phyloP scores from a whole-genome alignment of 1,140 invertebrate species.

The Cylas formicarius region DNA sequence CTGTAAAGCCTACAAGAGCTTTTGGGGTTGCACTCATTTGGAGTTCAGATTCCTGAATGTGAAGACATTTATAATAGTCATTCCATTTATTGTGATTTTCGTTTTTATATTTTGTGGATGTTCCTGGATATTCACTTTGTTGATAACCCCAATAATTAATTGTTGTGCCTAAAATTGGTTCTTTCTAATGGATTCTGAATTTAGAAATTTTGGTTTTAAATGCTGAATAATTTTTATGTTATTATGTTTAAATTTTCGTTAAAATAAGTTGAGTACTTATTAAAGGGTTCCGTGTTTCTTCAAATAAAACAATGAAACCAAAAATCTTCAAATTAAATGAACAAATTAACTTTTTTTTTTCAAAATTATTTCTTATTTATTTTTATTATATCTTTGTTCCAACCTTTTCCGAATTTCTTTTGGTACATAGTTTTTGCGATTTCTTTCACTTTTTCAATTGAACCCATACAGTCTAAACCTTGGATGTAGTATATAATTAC shows the following conservation, averaged over 20 bases:
- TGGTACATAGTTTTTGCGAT: constrained; percentile 37
- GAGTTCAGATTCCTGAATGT: constrained; percentile 32
- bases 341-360: no score
- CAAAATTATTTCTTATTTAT: no score
- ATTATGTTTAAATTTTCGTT: no score
- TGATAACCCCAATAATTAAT: constrained; percentile 38
- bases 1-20: constrained; percentile 42
- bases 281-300: no score
- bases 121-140: constrained; percentile 44
- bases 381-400: no score
- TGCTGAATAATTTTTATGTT: no score
- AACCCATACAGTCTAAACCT: no score
- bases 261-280: no score
- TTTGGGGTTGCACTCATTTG: constrained; percentile 38
- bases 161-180: constrained; percentile 27
- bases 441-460: constrained; percentile 31
- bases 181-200: neutral
- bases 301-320: no score
- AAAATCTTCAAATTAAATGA: no score
- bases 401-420: constrained; percentile 31
- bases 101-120: constrained; percentile 36
- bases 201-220: no score
- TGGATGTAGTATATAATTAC: no score
- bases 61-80: constrained; percentile 47
- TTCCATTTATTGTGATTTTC: constrained; percentile 44